Evolutionary conservation across 1,140 invertebrate genomes (phyloP), one percentile per base, ranked within the genome.

Genomic region (Panulirus ornatus): DNA sequence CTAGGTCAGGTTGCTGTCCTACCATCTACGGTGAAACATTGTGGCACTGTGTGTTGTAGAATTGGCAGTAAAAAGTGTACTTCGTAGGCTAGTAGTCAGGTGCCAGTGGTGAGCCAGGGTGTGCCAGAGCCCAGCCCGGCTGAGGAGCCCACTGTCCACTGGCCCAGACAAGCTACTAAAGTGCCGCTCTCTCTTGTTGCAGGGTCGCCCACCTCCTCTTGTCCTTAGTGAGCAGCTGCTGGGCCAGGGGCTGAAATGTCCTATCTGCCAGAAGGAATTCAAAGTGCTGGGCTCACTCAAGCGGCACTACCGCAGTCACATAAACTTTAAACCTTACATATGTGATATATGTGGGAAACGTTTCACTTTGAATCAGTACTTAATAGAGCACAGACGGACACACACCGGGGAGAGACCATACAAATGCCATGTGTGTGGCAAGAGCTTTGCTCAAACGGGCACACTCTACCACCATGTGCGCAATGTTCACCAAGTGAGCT

Each of bases 371-470:
- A 93, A 97, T 47, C 98, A 98, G 93, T 97, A 98, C 93, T 94
- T 98, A 16, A 98, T 98, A 93, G 97, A 98, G 6, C 95, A 98
- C 95, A 95, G 96, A 95, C 94, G 96, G 27, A 98, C 93, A 97
- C 97, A 0, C 97, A 93, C 92, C 1, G 93, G 97, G 0, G 96
- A 97, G 92, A 96, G 96, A 93, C 96, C 96, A 0, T 97, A 96
- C 92, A 95, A 95, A 6, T 97, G 96, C 93, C 95, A 96, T 84
- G 96, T 96, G 84, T 97, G 96, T 88, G 97, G 97, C 84, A 97
- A 98, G 93, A 96, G 96, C 0, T 97, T 97, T 93, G 97, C 96
- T 30, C 98, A 99, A 94, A 99, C 99, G 93, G 98, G 91, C 54
- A 92, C 91, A 44, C 84, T 92, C 16, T 98, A 98, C 93, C 97